A percentile compares a stretch with the other conserved stretches of the same genome.
These are phyloP conservation scores for Drosophila dunni DNA, from an alignment of 1,140 invertebrate genomes.

Conservation along the genomic window DNA sequence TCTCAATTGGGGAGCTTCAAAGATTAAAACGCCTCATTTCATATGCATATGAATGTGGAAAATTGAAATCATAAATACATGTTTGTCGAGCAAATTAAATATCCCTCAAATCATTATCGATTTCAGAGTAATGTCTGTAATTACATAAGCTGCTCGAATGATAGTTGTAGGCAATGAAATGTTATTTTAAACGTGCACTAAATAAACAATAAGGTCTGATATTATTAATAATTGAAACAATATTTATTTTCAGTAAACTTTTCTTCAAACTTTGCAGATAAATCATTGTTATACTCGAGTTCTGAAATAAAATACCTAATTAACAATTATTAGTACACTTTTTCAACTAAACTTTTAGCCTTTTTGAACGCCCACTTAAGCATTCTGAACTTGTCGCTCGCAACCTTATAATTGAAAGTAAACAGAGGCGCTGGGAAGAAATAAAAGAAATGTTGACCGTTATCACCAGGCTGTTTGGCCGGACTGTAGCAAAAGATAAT, in stretches of 20 bases:
- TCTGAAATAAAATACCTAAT: too few relatives aligned
- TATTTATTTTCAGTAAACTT: too few relatives aligned
- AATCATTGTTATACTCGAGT: too few relatives aligned
- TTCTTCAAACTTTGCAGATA: too few relatives aligned
- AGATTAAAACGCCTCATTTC: slow-evolving; percentile 28
- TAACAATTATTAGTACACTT: too few relatives aligned
- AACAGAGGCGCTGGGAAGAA: slow-evolving; percentile 11
- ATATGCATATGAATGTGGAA: slow-evolving; percentile 8
- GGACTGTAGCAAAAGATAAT: slow-evolving; percentile 50
- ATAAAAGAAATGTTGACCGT: slow-evolving; percentile 14
- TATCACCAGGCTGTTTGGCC: slow-evolving; percentile 22
- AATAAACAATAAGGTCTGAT: too few relatives aligned
- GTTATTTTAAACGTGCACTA: too few relatives aligned
- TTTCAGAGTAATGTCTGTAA: neutral
- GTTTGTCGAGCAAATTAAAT: slow-evolving; percentile 5
- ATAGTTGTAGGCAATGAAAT: neutral
- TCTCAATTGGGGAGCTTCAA: slow-evolving; percentile 6
- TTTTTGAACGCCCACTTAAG: slow-evolving; percentile 1
- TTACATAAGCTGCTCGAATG: neutral
- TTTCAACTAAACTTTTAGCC: neutral
- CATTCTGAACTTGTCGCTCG: slow-evolving; percentile 6
- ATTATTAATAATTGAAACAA: too few relatives aligned
- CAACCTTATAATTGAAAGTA: slow-evolving; percentile 41
- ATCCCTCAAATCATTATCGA: neutral
- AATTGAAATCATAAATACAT: slow-evolving; percentile 3